Conservation (phyloP, 2,113 vertebrate genomes). For the Lamprotornis superbus region DNA sequence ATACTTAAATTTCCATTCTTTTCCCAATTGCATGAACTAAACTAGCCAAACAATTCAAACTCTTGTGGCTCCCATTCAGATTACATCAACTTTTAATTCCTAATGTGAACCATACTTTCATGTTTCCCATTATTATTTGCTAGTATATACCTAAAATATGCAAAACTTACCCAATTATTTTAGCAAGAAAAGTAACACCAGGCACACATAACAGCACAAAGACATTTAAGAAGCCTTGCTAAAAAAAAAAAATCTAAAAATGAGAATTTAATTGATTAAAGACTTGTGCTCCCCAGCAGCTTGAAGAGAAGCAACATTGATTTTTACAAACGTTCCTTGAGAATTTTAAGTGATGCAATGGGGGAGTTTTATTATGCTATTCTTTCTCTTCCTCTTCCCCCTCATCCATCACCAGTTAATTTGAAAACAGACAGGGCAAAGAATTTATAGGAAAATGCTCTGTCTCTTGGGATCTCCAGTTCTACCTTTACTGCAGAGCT, state of each 20-base stretch:
- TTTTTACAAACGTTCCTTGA: not conserved
- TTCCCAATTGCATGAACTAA: not conserved
- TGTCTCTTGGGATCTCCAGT: not conserved
- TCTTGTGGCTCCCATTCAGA: not conserved
- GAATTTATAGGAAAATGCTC: not conserved
- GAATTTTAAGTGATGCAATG: not conserved
- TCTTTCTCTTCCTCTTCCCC: not conserved
- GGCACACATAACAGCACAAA: not conserved
- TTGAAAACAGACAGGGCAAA: not conserved
- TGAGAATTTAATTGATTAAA: slow-evolving; percentile 6
- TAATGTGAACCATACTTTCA: not conserved
- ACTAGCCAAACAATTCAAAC: not conserved
- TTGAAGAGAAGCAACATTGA: not conserved
- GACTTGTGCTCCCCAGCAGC: not conserved
- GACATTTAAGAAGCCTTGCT: not conserved
- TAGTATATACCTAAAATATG: not conserved
- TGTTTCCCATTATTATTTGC: not conserved
- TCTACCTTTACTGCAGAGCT: not conserved
- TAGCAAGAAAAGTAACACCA: not conserved
- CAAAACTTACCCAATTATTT: not conserved
- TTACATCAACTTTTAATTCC: not conserved
- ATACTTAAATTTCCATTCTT: not conserved
- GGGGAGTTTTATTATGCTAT: not conserved
- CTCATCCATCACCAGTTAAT: not conserved
- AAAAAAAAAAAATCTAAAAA: not conserved